phyloP scores from a whole-genome alignment of 2,888 invertebrate genomes.

The Tipula vernalis region DNA sequence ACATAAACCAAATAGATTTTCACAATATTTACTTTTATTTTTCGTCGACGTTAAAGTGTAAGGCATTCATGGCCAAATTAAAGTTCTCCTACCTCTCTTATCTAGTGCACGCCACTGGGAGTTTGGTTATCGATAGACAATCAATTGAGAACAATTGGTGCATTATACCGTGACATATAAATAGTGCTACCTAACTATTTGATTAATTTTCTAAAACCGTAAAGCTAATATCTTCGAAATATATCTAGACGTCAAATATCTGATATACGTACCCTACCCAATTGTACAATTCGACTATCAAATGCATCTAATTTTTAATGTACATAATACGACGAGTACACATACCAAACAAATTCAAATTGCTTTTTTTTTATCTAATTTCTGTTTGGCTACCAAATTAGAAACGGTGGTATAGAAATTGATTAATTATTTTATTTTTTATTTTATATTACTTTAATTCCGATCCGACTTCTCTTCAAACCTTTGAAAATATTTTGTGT shows the following conservation, averaged over 20 bases:
- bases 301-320: not conserved
- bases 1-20: too few relatives aligned
- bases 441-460: not conserved
- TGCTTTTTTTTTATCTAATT: not conserved
- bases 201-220: not conserved
- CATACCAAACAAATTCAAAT: not conserved
- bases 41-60: too few relatives aligned
- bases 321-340: not conserved
- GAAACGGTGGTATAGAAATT: constrained; percentile 4
- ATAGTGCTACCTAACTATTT: not conserved
- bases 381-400: not conserved
- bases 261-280: not conserved
- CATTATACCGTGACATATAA: not conserved
- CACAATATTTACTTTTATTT: too few relatives aligned
- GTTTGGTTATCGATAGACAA: not conserved
- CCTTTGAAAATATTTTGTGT: not conserved
- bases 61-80: too few relatives aligned
- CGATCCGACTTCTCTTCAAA: not conserved
- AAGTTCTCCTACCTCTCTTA: too few relatives aligned
- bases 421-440: not conserved
- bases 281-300: not conserved
- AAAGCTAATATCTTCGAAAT: not conserved
- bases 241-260: not conserved
- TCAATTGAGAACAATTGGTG: not conserved
- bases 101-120: too few relatives aligned